Evolutionary conservation across 2,113 vertebrate species (phyloP), one percentile per base, ranked within the genome.

Genomic region (Cochlearius cochlearius): DNA sequence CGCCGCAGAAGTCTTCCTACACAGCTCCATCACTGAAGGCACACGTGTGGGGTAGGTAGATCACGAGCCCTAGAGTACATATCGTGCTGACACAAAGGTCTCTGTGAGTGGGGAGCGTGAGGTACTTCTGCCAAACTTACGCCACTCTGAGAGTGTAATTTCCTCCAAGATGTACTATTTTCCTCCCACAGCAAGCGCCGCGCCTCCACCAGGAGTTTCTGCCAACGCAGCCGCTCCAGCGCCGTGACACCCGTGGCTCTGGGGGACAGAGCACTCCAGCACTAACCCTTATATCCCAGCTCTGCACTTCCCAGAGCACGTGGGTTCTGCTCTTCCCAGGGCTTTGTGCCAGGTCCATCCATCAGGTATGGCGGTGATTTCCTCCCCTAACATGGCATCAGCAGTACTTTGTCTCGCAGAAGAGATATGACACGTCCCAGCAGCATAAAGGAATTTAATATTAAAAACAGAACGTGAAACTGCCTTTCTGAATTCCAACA

Each of bases 241-340:
- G 1, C 32, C 1, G 5, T 0, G 1, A 17, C 23, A 30, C 36
- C 20, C 0, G 0, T 0, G 0, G 39, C 36, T 79, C 82, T n/a
- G 7, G n/a, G 22, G 13, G 43, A 53, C n/a, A 34, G 9, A 53
- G 63, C 11, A 84, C 11, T 32, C 16, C 60, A 39, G 17, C 19
- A n/a, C 43, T 83, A 39, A 90, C 38, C 62, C 47, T 83, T 23
- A 55, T 15, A 52, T 14, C 21, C 30, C 41, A 92, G 47, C 12
- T 69, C 83, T 41, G 59, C 20, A 4, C 23, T 74, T 91, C 38
- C n/a, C 1, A 0, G 34, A 62, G n/a, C 0, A 0, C 27, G 32
- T 38, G 38, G 22, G 25, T 49, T 81, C 87, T 88, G 30, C 32
- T 75, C 30, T 82, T 91, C 62, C 49, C 29, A 62, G 71, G 43